Conservation (phyloP, 2,113 vertebrate species). For the Zapornia atra region DNA sequence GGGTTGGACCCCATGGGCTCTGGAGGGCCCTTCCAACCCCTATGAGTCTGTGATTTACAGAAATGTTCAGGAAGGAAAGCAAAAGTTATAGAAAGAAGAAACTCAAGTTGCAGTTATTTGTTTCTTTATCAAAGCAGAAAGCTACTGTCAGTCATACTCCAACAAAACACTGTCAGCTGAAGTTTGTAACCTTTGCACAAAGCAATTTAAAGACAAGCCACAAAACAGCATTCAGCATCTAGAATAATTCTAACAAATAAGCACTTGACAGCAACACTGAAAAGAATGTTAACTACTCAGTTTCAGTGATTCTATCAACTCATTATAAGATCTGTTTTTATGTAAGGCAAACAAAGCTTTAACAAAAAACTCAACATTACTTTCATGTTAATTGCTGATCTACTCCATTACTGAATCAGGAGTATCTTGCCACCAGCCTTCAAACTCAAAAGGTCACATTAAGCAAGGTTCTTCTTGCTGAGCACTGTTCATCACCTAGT, state of each 20-base stretch:
- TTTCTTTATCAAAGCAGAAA: background rate
- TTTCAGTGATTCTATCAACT: background rate
- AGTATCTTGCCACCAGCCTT: background rate
- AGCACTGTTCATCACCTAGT: background rate
- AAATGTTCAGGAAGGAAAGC: background rate
- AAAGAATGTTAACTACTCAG: background rate
- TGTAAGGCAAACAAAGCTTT: background rate
- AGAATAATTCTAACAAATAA: background rate
- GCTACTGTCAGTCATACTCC: background rate
- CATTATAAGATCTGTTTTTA: background rate
- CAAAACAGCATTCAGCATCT: background rate
- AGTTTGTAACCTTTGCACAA: background rate
- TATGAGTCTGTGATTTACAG: background rate
- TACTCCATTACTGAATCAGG: background rate
- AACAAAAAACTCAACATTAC: background rate
- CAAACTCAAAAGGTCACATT: background rate
- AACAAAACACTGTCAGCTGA: background rate
- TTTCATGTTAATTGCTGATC: background rate
- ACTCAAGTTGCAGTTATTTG: background rate
- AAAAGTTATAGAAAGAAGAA: background rate
- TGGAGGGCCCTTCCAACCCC: no score
- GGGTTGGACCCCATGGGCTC: no score
- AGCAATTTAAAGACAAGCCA: background rate
- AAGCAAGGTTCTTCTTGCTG: background rate
- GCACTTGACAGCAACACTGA: background rate